These are phyloP conservation scores for Albula glossodonta DNA, from an alignment of 2,113 vertebrate genomes.

Conservation along the genomic window DNA sequence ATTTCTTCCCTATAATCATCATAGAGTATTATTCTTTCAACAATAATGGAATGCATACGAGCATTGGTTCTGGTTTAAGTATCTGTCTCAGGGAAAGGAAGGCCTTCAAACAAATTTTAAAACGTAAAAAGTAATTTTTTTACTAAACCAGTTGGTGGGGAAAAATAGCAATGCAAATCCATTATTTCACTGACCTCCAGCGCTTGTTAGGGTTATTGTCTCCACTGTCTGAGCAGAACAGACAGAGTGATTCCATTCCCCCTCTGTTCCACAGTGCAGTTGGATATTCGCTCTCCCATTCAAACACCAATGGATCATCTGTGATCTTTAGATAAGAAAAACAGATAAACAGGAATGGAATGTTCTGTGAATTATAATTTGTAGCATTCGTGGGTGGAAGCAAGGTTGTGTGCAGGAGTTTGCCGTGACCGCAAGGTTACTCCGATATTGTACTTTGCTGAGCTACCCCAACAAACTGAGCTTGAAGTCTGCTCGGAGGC, in stretches of 20 bases:
- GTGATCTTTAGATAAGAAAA: not conserved
- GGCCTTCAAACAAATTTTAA: too few species aligned
- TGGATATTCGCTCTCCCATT: not conserved
- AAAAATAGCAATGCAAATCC: not conserved
- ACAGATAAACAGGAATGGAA: constrained; percentile 8
- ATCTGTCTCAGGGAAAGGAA: not conserved
- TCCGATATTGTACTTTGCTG: not conserved
- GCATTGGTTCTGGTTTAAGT: not conserved
- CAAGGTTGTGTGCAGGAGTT: not conserved
- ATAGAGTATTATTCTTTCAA: not conserved
- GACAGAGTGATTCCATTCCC: constrained; percentile 21
- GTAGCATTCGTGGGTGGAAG: not conserved
- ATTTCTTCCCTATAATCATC: not conserved
- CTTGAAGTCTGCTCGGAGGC: not conserved
- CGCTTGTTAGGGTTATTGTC: not conserved
- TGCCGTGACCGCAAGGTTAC: not conserved
- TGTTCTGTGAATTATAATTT: not conserved
- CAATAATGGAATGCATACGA: not conserved
- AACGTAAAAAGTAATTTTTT: too few species aligned
- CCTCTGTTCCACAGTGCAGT: not conserved
- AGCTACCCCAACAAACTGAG: constrained; percentile 3
- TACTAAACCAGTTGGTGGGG: not conserved
- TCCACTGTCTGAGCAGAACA: constrained; percentile 19
- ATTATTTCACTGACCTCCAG: constrained; percentile 14
- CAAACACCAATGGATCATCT: not conserved